Base-by-base conservation (phyloP, 2,888 invertebrate species). In the Cyclophora albipunctata region DNA sequence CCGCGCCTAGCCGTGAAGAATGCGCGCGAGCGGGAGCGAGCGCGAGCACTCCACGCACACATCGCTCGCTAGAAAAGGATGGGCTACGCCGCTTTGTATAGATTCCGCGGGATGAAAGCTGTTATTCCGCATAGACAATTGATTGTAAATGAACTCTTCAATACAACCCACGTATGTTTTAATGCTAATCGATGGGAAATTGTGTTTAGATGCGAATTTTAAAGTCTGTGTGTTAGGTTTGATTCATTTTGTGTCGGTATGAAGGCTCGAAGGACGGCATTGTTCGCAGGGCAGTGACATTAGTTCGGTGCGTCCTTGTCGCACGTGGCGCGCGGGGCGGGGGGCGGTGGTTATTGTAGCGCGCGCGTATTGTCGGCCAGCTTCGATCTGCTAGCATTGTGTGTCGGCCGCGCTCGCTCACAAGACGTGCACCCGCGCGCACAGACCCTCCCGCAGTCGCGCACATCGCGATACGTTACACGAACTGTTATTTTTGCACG, bases 311-410 rank as follows among this genome's bases (percentile, higher is more conserved):
- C 84, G 85, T 87, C 87, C 86, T 80, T 87, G 83, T 87, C 87
- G 78, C 84, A 73, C 83, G 78, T 75, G 78, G 64, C 58, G 74
- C 63, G 78, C 69, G 73, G 75, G 73, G 83, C 75, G 85, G 78
- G 78, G 78, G 80, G 84, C 75, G 81, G 79, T 73, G 79, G 81
- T 81, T 80, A 86, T 88, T 87, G 87, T 87, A 84, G 84, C 83
- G 84, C 84, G 86, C 86, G 84, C 86, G 86, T 85, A 87, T 87
- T 87, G 87, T 87, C 81, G 83, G 77, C 71, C 63, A 75, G 78
- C 82, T 87, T 88, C 88, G 87, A 87, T 87, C 87, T 87, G 84
- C 76, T 71, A 81, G 86, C 87, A 88, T 88, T 88, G 88, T 88
- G 86, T 84, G 76, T 75, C 75, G 75, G 71, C 68, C 67, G 70